Evolutionary conservation across 2,113 vertebrate species (phyloP).

Genomic region (Anhinga rufa): DNA sequence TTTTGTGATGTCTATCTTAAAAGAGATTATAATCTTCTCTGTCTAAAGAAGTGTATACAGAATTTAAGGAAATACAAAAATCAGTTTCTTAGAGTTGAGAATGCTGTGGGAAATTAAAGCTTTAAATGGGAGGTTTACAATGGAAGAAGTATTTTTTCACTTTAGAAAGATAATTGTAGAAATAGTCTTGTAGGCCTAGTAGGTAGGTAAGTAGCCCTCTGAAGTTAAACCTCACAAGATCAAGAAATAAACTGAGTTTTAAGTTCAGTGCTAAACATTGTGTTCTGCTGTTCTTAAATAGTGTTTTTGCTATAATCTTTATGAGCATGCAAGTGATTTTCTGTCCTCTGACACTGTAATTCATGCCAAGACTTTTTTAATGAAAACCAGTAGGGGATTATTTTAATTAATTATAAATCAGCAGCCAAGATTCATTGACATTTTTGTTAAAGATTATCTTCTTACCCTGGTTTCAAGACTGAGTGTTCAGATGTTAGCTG

Average conservation of each 20-base stretch:
- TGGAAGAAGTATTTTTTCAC: neutral
- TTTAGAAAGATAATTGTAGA: neutral
- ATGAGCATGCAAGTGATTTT: neutral
- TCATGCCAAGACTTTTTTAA: neutral
- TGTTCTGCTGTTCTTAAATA: neutral
- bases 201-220: neutral
- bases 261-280: neutral
- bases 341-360: neutral
- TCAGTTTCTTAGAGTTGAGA: neutral
- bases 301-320: neutral
- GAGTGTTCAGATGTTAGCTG: neutral
- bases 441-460: neutral
- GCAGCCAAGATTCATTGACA: neutral
- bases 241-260: neutral
- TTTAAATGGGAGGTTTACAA: neutral
- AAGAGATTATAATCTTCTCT: neutral
- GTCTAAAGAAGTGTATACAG: neutral
- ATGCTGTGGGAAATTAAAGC: neutral
- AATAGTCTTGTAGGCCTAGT: neutral
- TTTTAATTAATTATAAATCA: conserved; percentile 19
- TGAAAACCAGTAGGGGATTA: neutral
- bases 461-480: neutral
- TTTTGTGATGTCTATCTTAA: neutral
- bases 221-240: neutral
- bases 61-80: neutral